Evolutionary conservation across 2,113 vertebrate species (phyloP).

Genomic region (Engystomops pustulosus): DNA sequence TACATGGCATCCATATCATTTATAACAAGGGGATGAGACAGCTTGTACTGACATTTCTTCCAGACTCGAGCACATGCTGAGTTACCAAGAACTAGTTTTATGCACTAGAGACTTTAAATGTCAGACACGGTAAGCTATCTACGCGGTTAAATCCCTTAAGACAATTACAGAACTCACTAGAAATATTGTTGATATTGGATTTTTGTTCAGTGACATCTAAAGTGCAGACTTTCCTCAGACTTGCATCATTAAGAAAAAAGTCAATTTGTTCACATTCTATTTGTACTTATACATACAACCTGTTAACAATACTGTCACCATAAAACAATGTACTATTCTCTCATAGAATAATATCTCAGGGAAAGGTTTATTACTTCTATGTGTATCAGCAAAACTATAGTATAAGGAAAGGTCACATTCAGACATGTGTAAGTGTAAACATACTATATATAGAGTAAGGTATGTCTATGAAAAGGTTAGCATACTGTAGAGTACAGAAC

Average conservation of each 20-base stretch:
- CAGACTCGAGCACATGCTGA: slow-evolving; percentile 48
- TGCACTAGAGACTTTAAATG: slow-evolving; percentile 59
- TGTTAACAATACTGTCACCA: background rate
- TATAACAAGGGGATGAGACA: slow-evolving; percentile 51
- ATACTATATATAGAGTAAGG: too few species aligned
- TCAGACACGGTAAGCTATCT: slow-evolving; percentile 42
- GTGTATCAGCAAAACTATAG: background rate
- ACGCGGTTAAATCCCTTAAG: slow-evolving; percentile 41
- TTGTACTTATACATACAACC: background rate
- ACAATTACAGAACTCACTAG: slow-evolving; percentile 32
- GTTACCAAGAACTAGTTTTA: slow-evolving; percentile 51
- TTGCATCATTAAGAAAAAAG: slow-evolving; percentile 28
- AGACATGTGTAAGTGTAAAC: background rate
- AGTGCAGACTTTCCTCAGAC: background rate
- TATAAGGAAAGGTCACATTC: background rate
- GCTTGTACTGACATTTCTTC: slow-evolving; percentile 50
- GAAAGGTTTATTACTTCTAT: background rate
- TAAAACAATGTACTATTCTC: background rate
- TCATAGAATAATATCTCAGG: background rate
- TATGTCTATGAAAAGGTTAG: too few species aligned
- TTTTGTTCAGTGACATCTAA: slow-evolving; percentile 17
- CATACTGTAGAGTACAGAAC: too few species aligned
- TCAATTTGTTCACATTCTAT: background rate
- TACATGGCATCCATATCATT: slow-evolving; percentile 50
- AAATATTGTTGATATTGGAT: slow-evolving; percentile 43